Percentiles rank a stretch among this genome's conserved stretches.
Conservation (phyloP, 2,888 invertebrate genomes). For the Balanococcus diminutus region DNA sequence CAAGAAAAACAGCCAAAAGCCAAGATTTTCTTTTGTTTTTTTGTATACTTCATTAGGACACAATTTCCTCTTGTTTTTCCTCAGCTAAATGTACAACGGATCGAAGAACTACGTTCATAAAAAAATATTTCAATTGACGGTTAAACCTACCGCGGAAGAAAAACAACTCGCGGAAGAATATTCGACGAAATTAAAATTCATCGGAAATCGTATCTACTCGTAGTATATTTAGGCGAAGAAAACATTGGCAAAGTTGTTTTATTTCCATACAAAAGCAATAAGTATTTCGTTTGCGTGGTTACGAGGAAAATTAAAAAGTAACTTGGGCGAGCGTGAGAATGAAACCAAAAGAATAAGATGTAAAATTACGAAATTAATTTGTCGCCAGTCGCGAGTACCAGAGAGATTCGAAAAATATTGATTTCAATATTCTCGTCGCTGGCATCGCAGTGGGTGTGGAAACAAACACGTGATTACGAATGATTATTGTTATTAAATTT, state of each 20-base stretch:
- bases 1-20: neutral
- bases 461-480: neutral
- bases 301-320: conserved; percentile 21
- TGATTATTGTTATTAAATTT: neutral
- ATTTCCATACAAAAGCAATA: neutral
- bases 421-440: neutral
- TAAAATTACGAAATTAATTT: conserved; percentile 25
- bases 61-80: neutral
- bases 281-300: neutral
- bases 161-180: conserved; percentile 6
- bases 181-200: conserved; percentile 19
- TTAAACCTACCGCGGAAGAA: neutral
- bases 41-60: neutral
- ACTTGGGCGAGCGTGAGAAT: neutral
- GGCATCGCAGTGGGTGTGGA: neutral
- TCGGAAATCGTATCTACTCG: neutral
- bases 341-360: neutral
- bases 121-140: neutral
- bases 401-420: neutral
- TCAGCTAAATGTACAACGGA: neutral
- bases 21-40: conserved; percentile 7
- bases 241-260: neutral
- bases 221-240: neutral
- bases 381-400: neutral
- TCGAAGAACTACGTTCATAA: neutral